Base-by-base conservation (phyloP, 1,140 invertebrate genomes). In the Sminthurides bifidus region DNA sequence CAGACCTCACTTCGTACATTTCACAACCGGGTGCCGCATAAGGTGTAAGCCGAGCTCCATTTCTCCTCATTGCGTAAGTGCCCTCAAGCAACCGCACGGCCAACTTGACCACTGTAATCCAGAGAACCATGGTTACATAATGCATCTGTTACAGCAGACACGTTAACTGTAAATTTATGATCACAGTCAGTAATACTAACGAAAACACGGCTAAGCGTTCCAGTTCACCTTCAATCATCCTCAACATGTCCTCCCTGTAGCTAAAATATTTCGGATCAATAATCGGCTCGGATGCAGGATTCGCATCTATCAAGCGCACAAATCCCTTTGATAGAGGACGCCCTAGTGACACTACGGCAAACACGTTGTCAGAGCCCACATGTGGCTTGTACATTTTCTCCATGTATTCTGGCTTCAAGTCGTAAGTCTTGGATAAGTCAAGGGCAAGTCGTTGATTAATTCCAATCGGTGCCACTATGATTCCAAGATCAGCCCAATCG, bases 401-500 rank as follows among this genome's bases (percentile, higher is more conserved):
- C 12, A 30, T 5, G 0, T 45, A n/a, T 31, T 23, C 27, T 23
- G 19, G 19, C 5, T 14, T 37, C 2, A 43, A 15, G 3, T 43
- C 21, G 14, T 52, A 27, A 14, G 10, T 27, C 8, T 52, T 48
- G 6, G 48, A 26, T 8, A 58, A 38, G 27, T 58, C 56, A 2
- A 31, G 12, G 38, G 17, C 49, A 27, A 58, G 31, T 44, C 19
- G 27, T 6, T 14, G 5, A 26, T 58, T 35, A 1, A 44, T 37
- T 14, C 44, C 60, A 29, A 15, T 37, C 50, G 52, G 56, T 4
- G 52, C 33, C 23, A 63, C 24, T 15, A 63, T 58, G 38, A 46
- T 51, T 43, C 71, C 60, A 52, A 71, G 63, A 56, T 71, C 70
- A 0, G 70, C 68, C 54, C 54, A 69, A 21, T 58, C 41, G 33